Base-by-base conservation (phyloP, 2,888 invertebrate genomes). In the Papilio gigon region DNA sequence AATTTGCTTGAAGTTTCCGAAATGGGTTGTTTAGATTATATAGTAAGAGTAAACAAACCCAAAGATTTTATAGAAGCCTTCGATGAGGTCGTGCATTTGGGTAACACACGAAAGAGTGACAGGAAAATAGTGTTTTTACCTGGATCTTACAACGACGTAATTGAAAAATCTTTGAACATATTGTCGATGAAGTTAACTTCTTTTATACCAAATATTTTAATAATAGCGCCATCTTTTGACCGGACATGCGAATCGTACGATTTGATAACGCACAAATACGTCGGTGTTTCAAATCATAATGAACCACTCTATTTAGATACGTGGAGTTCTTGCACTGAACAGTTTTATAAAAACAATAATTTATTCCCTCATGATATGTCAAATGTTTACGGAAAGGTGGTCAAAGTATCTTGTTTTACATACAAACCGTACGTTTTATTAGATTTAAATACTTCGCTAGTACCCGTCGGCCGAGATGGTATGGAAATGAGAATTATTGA, bases 361-460 rank as follows among this genome's bases (percentile, higher is more conserved):
- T 76, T 93, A 37, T 93, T 93, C 80, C 92, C 93, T 5, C 88
- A 93, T 73, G 87, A 93, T 72, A 80, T 93, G 73, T 74, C 74
- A 0, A 85, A 93, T 74, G 79, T 93, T 68, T 71, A 86, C 50
- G 93, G 93, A 0, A 93, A 89, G 81, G 76, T 74, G 0, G 74
- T 94, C 5, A 92, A 83, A 77, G 86, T 93, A 30, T 93, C 93
- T 11, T 90, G 92, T 68, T 94, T 95, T 78, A 90, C 88, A 40
- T 95, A 95, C 75, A 92, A 93, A 75, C 94, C 94, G 0, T 94
- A 94, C 75, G 86, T 86, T n/a, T 83, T 94, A 64, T 76, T 92
- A 67, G 86, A 92, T 77, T 72, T 92, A 50, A 84, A 92, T 72
- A 68, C 78, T 4, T 73, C 77, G 42, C 33, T 82, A 2, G 82